Evolutionary conservation across 2,113 vertebrate species (phyloP), one percentile per base, ranked within the genome.

Genomic region (Nansenia antarctica): DNA sequence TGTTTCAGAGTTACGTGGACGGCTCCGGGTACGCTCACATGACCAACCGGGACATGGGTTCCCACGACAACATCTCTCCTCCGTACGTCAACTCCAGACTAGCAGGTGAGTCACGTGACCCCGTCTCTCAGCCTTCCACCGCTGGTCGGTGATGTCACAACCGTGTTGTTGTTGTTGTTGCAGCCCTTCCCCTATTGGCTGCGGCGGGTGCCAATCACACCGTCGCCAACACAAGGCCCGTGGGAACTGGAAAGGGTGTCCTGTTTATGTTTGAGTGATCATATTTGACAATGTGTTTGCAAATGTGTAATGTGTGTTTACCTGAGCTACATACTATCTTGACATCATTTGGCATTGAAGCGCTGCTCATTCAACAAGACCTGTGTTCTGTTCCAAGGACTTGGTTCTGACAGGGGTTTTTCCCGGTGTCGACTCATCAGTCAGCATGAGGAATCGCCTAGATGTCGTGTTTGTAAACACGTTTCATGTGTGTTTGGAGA

Each of bases 21-120:
- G 95, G 95, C 59, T 90, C 94, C 78, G 95, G 94, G 78, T 98
- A 96, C 79, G 90, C 94, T 70, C 94, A 95, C 72, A 89, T 95
- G 94, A 82, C 92, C 49, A 91, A 89, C 90, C 91, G 94, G 86
- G 94, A 96, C 73, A 93, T 98, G 81, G 90, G 94, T 15, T 89
- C 91, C 67, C 96, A 97, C 37, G 96, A 98, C 92, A 96, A 92
- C 92, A 92, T 98, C 81, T 97, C 97, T 70, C 96, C 96, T 78
- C 94, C 95, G 32, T 98, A 97, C 74, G 81, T 92, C 88, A 97
- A 94, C 89, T 94, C 97, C 93, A 92, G 97, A 90, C 89, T 96
- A 91, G 88, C 96, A 93, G 96, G 97, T 99, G 94, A 92, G 91
- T 57, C 27, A 0, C 24, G n/a, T n/a, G 49, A 53, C 9, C 9